phyloP scores from a whole-genome alignment of 2,797 vertebrate species.

The Syngnathus rostellatus region DNA sequence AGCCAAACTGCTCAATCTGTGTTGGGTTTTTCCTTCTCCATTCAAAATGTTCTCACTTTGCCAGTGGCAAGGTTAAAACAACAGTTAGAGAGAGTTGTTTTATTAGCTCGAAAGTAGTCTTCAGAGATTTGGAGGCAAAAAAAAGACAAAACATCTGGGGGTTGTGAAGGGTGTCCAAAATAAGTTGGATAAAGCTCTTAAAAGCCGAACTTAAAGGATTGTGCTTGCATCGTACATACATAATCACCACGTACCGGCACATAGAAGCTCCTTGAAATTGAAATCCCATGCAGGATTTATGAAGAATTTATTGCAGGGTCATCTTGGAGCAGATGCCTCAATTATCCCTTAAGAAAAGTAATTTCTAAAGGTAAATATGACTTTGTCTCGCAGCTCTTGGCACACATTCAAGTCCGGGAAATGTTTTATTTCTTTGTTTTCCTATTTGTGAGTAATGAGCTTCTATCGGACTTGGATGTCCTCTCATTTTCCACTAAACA shows the following conservation, averaged over 20 bases:
- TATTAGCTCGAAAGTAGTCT: slow-evolving; percentile 55
- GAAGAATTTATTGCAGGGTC: slow-evolving; percentile 43
- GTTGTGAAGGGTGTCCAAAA: slow-evolving; percentile 56
- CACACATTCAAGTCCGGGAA: slow-evolving; percentile 28
- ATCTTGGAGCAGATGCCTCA: slow-evolving; percentile 34
- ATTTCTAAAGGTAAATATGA: slow-evolving; percentile 40
- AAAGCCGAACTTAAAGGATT: slow-evolving; percentile 44
- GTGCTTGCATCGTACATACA: slow-evolving; percentile 33
- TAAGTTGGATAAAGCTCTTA: slow-evolving; percentile 36
- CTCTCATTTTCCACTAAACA: slow-evolving; percentile 46
- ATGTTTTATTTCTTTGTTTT: slow-evolving; percentile 13
- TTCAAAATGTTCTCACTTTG: slow-evolving; percentile 39
- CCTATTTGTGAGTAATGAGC: slow-evolving; percentile 30
- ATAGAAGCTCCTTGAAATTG: slow-evolving; percentile 63
- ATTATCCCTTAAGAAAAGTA: slow-evolving; percentile 43
- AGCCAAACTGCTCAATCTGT: slow-evolving; percentile 32
- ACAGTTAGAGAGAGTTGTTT: slow-evolving; percentile 55
- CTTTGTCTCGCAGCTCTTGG: slow-evolving; percentile 19
- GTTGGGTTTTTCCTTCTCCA: not conserved
- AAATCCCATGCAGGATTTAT: slow-evolving; percentile 57
- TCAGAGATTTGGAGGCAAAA: slow-evolving; percentile 51
- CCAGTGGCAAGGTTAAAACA: slow-evolving; percentile 63
- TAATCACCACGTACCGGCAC: slow-evolving; percentile 38
- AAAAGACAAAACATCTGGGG: slow-evolving; percentile 60
- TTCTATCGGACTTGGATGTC: slow-evolving; percentile 52